Evolutionary conservation across 1,140 invertebrate species (phyloP).

Genomic region (Pogonomyrmex californicus): DNA sequence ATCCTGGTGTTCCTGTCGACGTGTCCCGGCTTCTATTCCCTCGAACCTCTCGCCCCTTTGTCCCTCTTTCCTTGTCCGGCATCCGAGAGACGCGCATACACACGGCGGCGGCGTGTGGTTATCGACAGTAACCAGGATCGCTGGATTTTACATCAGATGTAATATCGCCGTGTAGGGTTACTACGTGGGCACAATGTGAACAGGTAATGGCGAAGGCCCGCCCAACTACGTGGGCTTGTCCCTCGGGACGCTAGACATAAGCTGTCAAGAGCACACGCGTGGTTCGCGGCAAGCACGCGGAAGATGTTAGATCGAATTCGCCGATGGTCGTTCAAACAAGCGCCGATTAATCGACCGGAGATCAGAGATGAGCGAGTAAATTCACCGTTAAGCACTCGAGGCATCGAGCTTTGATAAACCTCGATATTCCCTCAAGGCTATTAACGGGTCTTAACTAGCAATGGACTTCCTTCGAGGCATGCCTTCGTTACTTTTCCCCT

Average conservation of each 20-base stretch:
- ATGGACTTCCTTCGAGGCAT: slow-evolving; percentile 30
- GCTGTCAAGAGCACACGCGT: slow-evolving; percentile 69
- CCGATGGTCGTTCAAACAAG: slow-evolving; percentile 64
- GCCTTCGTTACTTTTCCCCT: slow-evolving; percentile 19
- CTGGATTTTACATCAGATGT: slow-evolving; percentile 81
- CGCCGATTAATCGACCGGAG: slow-evolving; percentile 61
- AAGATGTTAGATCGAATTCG: slow-evolving; percentile 62
- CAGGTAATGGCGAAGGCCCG: slow-evolving; percentile 75
- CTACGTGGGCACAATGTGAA: slow-evolving; percentile 75
- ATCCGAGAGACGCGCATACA: slow-evolving; percentile 50
- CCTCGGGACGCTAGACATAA: slow-evolving; percentile 65
- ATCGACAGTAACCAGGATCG: slow-evolving; percentile 80
- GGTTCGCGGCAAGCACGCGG: slow-evolving; percentile 11
- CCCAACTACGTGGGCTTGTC: slow-evolving; percentile 67
- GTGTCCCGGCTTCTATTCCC: slow-evolving; percentile 68
- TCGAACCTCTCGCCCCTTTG: slow-evolving; percentile 63
- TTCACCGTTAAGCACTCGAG: slow-evolving; percentile 23
- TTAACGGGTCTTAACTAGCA: slow-evolving; percentile 50
- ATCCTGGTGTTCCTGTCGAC: slow-evolving; percentile 72
- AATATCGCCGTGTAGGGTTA: slow-evolving; percentile 77
- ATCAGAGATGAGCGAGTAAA: slow-evolving; percentile 57
- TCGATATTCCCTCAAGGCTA: slow-evolving; percentile 54
- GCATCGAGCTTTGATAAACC: slow-evolving; percentile 55
- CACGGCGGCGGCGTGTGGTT: slow-evolving; percentile 70
- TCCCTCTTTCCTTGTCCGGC: slow-evolving; percentile 65